These are phyloP conservation scores for Protonemura montana DNA, from an alignment of 2,888 invertebrate species.

Conservation along the genomic window DNA sequence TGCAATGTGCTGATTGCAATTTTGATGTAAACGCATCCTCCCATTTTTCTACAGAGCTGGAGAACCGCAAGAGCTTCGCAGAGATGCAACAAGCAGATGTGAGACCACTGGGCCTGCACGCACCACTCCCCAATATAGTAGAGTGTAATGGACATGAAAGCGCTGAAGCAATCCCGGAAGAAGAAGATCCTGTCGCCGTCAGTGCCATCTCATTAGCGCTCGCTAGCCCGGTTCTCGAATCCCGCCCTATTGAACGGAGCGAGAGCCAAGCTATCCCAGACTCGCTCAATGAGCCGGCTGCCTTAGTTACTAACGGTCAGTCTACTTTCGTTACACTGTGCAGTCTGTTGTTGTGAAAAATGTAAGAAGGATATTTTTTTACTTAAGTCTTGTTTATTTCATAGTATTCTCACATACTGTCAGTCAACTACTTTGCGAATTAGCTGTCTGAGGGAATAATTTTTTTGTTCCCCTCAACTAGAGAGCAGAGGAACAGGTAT, in stretches of 20 bases:
- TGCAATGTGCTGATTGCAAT: too few species aligned
- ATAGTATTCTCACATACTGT: too few species aligned
- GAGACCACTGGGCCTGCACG: slow-evolving; percentile 52
- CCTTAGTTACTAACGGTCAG: background rate
- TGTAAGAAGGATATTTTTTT: too few species aligned
- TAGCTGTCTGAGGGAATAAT: too few species aligned
- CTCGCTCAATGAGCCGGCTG: slow-evolving; percentile 24
- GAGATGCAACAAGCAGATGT: slow-evolving; percentile 56
- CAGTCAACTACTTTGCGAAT: too few species aligned
- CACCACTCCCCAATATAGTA: slow-evolving; percentile 38
- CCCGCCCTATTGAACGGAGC: slow-evolving; percentile 45
- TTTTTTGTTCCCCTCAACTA: too few species aligned
- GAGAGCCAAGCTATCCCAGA: slow-evolving; percentile 49
- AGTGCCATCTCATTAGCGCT: background rate
- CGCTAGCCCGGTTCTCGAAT: background rate
- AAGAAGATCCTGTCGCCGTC: background rate
- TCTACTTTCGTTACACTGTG: too few species aligned
- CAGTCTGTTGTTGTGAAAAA: too few species aligned
- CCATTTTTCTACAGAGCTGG: slow-evolving; percentile 49
- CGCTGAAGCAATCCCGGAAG: background rate
- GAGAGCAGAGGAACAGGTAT: too few species aligned
- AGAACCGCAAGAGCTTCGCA: slow-evolving; percentile 56
- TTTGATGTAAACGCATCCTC: too few species aligned
- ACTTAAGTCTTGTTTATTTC: too few species aligned
- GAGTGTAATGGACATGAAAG: slow-evolving; percentile 50